phyloP scores from a whole-genome alignment of 2,113 vertebrate genomes.

The Rhodinocichla rosea region DNA sequence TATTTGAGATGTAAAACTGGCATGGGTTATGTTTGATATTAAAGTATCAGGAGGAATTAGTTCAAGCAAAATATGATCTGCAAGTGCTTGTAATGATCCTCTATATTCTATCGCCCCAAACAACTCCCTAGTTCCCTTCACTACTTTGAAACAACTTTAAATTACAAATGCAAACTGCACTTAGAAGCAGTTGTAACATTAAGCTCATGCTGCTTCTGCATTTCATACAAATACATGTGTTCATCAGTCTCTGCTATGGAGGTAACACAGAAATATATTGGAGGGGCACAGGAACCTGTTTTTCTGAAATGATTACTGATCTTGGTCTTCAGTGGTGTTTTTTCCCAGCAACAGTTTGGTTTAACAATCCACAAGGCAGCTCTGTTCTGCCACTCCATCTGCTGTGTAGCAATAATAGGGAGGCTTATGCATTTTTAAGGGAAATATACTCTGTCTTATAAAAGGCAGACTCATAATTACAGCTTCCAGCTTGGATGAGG shows the following conservation, averaged over 20 bases:
- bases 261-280: background rate
- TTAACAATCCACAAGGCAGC: conserved; percentile 40
- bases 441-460: background rate
- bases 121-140: conserved; percentile 32
- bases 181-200: conserved; percentile 7
- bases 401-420: background rate
- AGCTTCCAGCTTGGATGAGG: background rate
- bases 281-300: background rate
- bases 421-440: conserved; percentile 43
- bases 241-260: background rate
- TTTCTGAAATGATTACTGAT: background rate
- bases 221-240: background rate
- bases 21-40: conserved; percentile 14
- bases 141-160: conserved; percentile 31
- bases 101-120: conserved; percentile 13
- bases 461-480: background rate
- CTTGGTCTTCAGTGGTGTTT: background rate
- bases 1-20: conserved; percentile 56
- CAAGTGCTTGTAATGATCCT: background rate
- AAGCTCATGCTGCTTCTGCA: background rate
- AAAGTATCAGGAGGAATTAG: conserved; percentile 28
- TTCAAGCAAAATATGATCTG: conserved; percentile 29
- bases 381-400: conserved; percentile 37
- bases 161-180: conserved; percentile 39
- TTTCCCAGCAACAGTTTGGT: background rate